Evolutionary conservation across 2,888 invertebrate genomes (phyloP).

Genomic region (Cataglyphis livida): DNA sequence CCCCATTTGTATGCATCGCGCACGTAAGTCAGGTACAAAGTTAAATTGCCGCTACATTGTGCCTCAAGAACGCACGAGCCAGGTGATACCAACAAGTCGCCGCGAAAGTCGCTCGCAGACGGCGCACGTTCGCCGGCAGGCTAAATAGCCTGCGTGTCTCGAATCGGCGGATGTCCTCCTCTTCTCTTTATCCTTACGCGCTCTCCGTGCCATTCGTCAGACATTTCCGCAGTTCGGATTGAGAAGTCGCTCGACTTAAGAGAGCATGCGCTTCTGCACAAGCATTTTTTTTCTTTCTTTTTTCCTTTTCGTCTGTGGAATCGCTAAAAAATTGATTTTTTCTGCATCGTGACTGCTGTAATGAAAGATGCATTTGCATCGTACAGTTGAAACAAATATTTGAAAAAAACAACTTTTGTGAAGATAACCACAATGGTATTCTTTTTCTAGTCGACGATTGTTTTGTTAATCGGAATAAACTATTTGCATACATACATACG

Average conservation of each 20-base stretch:
- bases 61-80: conserved; percentile 69
- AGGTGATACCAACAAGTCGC: conserved; percentile 73
- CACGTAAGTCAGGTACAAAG: conserved; percentile 75
- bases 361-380: conserved; percentile 13
- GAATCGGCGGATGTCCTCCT: conserved; percentile 54
- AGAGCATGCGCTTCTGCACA: neutral
- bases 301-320: conserved; percentile 2
- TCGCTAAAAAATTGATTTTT: conserved; percentile 27
- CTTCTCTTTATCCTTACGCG: conserved; percentile 41
- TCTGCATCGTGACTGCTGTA: neutral
- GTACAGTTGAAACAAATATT: neutral
- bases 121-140: conserved; percentile 70
- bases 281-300: neutral
- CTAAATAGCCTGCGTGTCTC: conserved; percentile 57
- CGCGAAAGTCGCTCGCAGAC: conserved; percentile 64
- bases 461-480: neutral
- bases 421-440: neutral
- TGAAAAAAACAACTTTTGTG: neutral
- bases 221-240: conserved; percentile 37
- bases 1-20: conserved; percentile 74
- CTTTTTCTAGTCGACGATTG: conserved; percentile 13
- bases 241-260: neutral
- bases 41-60: conserved; percentile 76
- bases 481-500: neutral
- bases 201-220: conserved; percentile 31